Base-by-base conservation (phyloP, 1,140 invertebrate species). In the Macrosteles quadrilineatus region DNA sequence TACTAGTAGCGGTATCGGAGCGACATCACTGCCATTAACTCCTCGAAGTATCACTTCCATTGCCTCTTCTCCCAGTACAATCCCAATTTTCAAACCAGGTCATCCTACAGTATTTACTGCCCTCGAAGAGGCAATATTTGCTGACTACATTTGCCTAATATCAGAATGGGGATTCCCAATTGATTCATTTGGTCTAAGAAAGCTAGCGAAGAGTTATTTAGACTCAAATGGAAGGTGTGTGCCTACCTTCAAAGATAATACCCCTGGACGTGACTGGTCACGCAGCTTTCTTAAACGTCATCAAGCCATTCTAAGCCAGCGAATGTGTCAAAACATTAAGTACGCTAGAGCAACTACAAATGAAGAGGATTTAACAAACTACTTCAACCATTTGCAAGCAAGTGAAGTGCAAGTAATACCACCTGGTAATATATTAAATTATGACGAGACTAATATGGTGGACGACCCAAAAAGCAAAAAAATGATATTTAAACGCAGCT, bases 151-250 rank as follows among this genome's bases (percentile, higher is more conserved):
- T 43, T 43, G 9, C 9, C n/a, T 43, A 43, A 43, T 43, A 11
- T n/a, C n/a, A n/a, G 36, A 43, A 43, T 43, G 9, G 9, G 36
- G 36, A 43, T 43, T 43, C 17, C 36, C 36, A 11, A 11, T 43
- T 9, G 36, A 43, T 17, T 9, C 9, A 43, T 17, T 43, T 43
- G 9, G 17, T 43, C 36, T 43, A 43, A 43, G 36, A 43, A 11
- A 12, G 6, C 6, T 55, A 11, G 50, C 19, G 19, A 55, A n/a
- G 19, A 23, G 6, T 11, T 55, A 55, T 23, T 23, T 55, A 11
- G 21, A 6, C 50, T 6, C 9, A 55, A 11, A 55, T 11, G 23
- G 50, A 6, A 55, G 65, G 74, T 50, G 69, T 74, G 73, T 11
- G 11, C 14, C n/a, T n/a, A n/a, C 6, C 23, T 55, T 43, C 36